Base-by-base conservation (phyloP, 2,113 vertebrate species). In the Neolamprologus longior region DNA sequence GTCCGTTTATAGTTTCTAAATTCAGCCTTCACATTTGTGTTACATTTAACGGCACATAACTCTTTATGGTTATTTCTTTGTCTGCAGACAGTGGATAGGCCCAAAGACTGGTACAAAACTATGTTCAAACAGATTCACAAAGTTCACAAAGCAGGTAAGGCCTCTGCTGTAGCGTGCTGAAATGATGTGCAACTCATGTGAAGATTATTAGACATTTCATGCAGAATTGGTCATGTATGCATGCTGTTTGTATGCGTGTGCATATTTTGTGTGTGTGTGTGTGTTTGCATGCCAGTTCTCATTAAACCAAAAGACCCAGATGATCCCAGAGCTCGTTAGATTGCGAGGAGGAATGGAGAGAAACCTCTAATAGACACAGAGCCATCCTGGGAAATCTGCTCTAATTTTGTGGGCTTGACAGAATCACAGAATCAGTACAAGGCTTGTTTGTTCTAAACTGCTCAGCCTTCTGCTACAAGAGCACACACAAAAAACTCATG, bases 41-140 rank as follows among this genome's bases (percentile, higher is more conserved):
- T 82, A 24, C 24, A 86, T 92, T 87, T 92, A 57, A 86, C 31
- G 5, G 37, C 21, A 71, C 84, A 63, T 85, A 33, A 82, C 86
- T 63, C 53, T 84, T 76, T 13, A 45, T 37, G 28, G 5, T 88
- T 90, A 14, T 89, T 82, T 90, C 52, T 88, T 57, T 94, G 58
- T 81, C 47, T 55, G 6, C 94, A 99, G 98, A 99, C 98, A 9
- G 99, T 99, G 91, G 99, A 99, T 94, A 95, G 98, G 92, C 99
- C 99, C 0, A 99, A 99, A 95, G 99, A 99, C 90, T 99, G 99
- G 99, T 99, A 99, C 96, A 99, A 99, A 97, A 99, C 98, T 3
- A 99, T 99, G 99, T 99, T 99, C 94, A 99, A 99, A 94, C 99
- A 99, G 95, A 99, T 99, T 91, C 99, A 99, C 94, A 99, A 97